Conservation (phyloP, 2,888 invertebrate genomes). For the Drosophila aldrichi region DNA sequence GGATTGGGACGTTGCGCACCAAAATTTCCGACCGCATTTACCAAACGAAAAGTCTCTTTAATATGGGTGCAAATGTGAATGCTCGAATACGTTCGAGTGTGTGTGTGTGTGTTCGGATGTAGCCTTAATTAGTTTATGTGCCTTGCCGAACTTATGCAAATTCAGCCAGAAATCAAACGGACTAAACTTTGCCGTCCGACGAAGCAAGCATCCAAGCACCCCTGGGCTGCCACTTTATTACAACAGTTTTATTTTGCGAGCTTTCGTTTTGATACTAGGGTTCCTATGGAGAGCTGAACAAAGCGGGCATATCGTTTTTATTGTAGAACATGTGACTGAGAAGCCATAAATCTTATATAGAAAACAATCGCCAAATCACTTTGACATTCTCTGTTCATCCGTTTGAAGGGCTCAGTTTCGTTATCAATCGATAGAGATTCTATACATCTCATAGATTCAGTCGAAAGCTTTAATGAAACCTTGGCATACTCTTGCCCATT, state of each 20-base stretch:
- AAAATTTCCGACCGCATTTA: slow-evolving; percentile 17
- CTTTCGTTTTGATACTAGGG: slow-evolving; percentile 2
- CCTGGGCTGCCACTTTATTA: slow-evolving; percentile 43
- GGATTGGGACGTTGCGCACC: slow-evolving; percentile 4
- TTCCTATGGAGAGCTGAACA: too few relatives aligned
- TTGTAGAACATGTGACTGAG: background rate
- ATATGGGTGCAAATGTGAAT: slow-evolving; percentile 26
- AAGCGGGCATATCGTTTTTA: background rate
- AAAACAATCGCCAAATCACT: too few relatives aligned
- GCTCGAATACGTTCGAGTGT: too few relatives aligned
- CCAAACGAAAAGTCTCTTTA: slow-evolving; percentile 33
- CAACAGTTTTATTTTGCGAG: slow-evolving; percentile 39
- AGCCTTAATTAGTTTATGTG: slow-evolving; percentile 51
- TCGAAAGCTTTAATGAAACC: too few relatives aligned
- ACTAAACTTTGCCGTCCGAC: slow-evolving; percentile 27
- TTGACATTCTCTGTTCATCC: too few relatives aligned
- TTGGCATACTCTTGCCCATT: too few relatives aligned
- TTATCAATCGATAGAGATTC: too few relatives aligned
- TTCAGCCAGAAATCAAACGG: slow-evolving; percentile 41
- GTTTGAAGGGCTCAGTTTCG: background rate
- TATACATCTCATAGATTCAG: too few relatives aligned
- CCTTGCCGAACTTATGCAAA: slow-evolving; percentile 47
- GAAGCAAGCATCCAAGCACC: slow-evolving; percentile 22
- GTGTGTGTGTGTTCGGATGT: slow-evolving; percentile 34
- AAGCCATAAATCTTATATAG: too few relatives aligned